phyloP scores from a whole-genome alignment of 2,888 invertebrate species.

The Gymnocheta viridis region DNA sequence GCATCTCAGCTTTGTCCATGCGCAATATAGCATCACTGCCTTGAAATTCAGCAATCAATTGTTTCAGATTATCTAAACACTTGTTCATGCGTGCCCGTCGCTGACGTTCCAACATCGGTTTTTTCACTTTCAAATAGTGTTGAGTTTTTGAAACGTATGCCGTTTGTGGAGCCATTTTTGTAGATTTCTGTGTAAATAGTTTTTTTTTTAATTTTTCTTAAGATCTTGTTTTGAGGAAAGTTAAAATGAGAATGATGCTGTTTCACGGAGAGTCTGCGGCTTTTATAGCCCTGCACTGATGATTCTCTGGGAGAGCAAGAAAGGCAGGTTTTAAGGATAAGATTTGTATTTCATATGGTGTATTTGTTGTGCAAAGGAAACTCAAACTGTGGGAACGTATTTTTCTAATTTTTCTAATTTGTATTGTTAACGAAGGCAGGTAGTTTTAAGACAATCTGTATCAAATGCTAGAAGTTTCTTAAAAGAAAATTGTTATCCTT shows the following conservation, averaged over 20 bases:
- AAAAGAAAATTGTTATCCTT: conserved; percentile 34
- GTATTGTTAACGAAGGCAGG: conserved; percentile 51
- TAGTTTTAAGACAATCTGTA: conserved; percentile 49
- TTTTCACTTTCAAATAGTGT: conserved; percentile 96
- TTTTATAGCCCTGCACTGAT: conserved; percentile 50
- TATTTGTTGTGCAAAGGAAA: conserved; percentile 46
- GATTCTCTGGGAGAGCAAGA: conserved; percentile 28
- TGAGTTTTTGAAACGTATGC: conserved; percentile 88
- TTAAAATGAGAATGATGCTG: conserved; percentile 63
- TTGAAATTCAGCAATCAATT: conserved; percentile 89
- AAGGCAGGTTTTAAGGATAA: conserved; percentile 63
- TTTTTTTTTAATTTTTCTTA: conserved; percentile 2
- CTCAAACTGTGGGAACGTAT: conserved; percentile 61
- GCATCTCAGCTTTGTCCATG: conserved; percentile 93
- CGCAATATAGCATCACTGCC: conserved; percentile 94
- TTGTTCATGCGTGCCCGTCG: conserved; percentile 94
- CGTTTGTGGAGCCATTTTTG: conserved; percentile 69
- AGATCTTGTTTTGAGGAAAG: conserved; percentile 60
- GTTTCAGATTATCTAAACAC: conserved; percentile 93
- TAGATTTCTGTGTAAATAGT: background rate
- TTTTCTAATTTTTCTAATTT: conserved; percentile 28
- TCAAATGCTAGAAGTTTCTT: conserved; percentile 43
- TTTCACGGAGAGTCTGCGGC: conserved; percentile 37
- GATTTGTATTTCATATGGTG: conserved; percentile 44
- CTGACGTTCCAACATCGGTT: conserved; percentile 94